Evolutionary conservation across 1,140 invertebrate species (phyloP), one percentile per base, ranked within the genome.

Genomic region (Bombus affinis): DNA sequence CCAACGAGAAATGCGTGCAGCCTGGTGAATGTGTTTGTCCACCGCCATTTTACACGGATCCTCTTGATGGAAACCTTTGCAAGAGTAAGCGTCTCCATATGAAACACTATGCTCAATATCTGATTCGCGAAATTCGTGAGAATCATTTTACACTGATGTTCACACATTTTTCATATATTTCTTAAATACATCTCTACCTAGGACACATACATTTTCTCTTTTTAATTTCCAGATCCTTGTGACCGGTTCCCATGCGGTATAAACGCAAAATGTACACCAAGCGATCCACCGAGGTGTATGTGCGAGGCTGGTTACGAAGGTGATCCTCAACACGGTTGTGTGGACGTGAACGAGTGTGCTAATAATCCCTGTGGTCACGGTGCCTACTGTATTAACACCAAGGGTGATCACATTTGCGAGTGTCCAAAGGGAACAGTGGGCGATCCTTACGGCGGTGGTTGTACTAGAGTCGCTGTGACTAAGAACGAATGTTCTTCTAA

Each of bases 251-350:
- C 97, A 3, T 99, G 98, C 92, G 98, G 98, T 32, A 97, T 98
- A n/a, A 99, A 99, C 94, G 97, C 98, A 3, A 98, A 98, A 95
- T 99, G 98, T 92, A 98, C 97, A 9, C 98, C 98, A 10, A 98
- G 97, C 81, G 98, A 98, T 95, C 98, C 98, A 35, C 98, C 98
- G 13, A 96, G 96, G 91, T 99, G 98, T 93, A 97, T 98, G 96
- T 99, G 98, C 92, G 96, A 97, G 92, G 95, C 96, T 73, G 98
- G 98, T 6, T 98, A 97, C 92, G 97, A 97, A 93, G 98, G 98
- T 35, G 97, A 98, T 94, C 97, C 98, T 0, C 96, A 97, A 68
- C 96, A 96, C 84, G 98, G 98, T 18, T 98, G 98, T 94, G 95
- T 97, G 2, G 98, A 98, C 93, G 97, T 98, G 71, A 97, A 99